A percentile compares a stretch with the other conserved stretches of the same genome.
These are phyloP conservation scores for Danaus melanippus DNA, from an alignment of 1,140 invertebrate genomes.

Conservation along the genomic window DNA sequence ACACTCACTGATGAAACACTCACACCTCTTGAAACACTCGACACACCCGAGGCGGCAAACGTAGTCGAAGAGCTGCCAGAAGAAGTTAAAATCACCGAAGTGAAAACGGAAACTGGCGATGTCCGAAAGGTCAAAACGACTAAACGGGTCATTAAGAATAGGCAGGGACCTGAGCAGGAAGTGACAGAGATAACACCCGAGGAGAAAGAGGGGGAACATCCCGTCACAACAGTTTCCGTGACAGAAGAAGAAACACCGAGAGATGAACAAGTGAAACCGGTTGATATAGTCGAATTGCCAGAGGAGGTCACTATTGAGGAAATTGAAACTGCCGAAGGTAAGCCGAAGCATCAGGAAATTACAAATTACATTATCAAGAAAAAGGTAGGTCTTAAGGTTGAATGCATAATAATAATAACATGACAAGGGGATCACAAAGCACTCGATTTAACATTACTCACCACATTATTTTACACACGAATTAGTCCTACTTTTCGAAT, in stretches of 20 bases:
- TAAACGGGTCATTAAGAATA: constrained; percentile 11
- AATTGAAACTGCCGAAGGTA: constrained; percentile 35
- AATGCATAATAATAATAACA: constrained; percentile 24
- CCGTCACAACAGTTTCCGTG: constrained; percentile 15
- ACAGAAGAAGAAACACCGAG: constrained; percentile 7
- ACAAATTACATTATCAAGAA: constrained; percentile 49
- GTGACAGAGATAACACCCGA: constrained; percentile 13
- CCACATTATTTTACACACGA: constrained; percentile 1
- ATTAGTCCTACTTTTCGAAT: not conserved
- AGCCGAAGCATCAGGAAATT: constrained; percentile 46
- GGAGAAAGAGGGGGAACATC: constrained; percentile 11
- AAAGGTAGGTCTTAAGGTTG: constrained; percentile 43
- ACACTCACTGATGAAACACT: too few relatives aligned
- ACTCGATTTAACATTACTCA: constrained; percentile 12
- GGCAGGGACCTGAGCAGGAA: constrained; percentile 7
- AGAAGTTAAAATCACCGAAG: constrained; percentile 15
- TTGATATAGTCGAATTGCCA: constrained; percentile 18
- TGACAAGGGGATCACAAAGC: constrained; percentile 27
- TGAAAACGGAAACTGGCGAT: constrained; percentile 11
- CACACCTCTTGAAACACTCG: too few relatives aligned
- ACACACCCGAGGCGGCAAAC: not conserved
- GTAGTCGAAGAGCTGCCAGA: constrained; percentile 16
- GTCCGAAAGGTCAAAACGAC: constrained; percentile 7
- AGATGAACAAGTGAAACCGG: constrained; percentile 4
- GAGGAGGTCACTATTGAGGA: constrained; percentile 22